A percentile compares a stretch with the other conserved stretches of the same genome.
phyloP scores from a whole-genome alignment of 2,888 invertebrate genomes.

The Callinectes sapidus region DNA sequence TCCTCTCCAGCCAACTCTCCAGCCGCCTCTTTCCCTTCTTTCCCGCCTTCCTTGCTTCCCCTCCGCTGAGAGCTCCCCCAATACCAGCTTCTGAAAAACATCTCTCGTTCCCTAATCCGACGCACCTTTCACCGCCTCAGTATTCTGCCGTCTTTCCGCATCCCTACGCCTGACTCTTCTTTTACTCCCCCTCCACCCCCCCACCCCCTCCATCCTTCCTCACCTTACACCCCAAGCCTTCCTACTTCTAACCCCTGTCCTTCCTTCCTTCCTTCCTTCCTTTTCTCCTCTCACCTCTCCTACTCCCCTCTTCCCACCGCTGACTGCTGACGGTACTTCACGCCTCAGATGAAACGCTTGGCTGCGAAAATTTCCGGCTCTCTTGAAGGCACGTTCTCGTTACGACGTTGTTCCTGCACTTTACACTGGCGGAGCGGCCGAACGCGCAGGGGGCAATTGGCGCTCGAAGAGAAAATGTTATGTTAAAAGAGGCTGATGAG shows the following conservation, averaged over 20 bases:
- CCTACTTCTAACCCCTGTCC: not conserved
- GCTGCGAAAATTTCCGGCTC: slow-evolving; percentile 14
- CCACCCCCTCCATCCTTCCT: not conserved
- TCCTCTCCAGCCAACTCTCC: not conserved
- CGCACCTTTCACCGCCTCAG: not conserved
- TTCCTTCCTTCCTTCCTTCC: not conserved
- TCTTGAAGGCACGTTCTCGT: not conserved
- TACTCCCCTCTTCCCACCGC: not conserved
- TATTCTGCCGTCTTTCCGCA: slow-evolving; percentile 9
- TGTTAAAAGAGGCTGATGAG: not conserved
- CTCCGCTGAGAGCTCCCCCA: not conserved
- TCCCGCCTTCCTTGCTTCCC: not conserved
- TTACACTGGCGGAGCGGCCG: not conserved
- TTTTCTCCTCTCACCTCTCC: not conserved
- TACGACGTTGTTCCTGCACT: slow-evolving; percentile 17
- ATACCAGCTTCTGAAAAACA: slow-evolving; percentile 28
- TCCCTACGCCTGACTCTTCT: not conserved
- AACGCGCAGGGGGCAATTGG: not conserved
- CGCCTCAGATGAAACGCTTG: not conserved
- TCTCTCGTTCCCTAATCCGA: slow-evolving; percentile 11
- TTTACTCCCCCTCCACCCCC: not conserved
- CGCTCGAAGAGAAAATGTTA: not conserved
- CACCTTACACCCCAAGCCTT: not conserved
- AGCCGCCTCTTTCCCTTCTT: not conserved
- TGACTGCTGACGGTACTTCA: not conserved